Evolutionary conservation across 2,113 vertebrate species (phyloP).

Genomic region (Anolis carolinensis): DNA sequence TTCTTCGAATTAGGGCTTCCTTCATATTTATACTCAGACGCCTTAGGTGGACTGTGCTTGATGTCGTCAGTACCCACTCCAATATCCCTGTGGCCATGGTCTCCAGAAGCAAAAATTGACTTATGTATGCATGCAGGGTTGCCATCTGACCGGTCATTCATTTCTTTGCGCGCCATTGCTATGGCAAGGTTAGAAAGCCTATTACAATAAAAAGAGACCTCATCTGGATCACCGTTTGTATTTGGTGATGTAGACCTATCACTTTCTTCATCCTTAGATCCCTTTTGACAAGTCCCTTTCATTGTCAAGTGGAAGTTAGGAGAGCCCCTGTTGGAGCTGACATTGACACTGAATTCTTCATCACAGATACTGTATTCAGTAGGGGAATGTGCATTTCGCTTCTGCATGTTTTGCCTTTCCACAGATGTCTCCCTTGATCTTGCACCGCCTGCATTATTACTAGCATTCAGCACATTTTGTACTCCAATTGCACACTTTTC

Average conservation of each 20-base stretch:
- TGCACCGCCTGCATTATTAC: background rate
- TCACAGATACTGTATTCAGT: slow-evolving; percentile 6
- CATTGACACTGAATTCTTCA: background rate
- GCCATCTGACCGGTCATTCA: slow-evolving; percentile 62
- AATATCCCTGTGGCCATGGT: slow-evolving; percentile 50
- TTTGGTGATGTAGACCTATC: slow-evolving; percentile 6
- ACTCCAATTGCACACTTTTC: slow-evolving; percentile 50
- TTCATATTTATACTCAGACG: slow-evolving; percentile 45
- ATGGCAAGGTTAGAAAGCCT: slow-evolving; percentile 65
- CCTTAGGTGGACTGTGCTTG: slow-evolving; percentile 49
- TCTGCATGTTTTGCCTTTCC: slow-evolving; percentile 7
- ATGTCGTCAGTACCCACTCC: slow-evolving; percentile 51
- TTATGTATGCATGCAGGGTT: slow-evolving; percentile 53
- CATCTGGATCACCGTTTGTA: slow-evolving; percentile 36
- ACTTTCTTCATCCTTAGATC: slow-evolving; percentile 13
- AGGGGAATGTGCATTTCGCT: background rate
- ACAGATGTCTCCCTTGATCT: slow-evolving; percentile 1
- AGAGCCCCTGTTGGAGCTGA: slow-evolving; percentile 23
- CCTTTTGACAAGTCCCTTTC: slow-evolving; percentile 33
- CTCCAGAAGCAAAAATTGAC: slow-evolving; percentile 43
- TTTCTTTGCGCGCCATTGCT: slow-evolving; percentile 62
- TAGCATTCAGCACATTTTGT: slow-evolving; percentile 30
- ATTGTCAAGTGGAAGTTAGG: slow-evolving; percentile 38
- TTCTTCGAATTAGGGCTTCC: slow-evolving; percentile 43
- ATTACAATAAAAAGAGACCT: slow-evolving; percentile 68